phyloP scores from a whole-genome alignment of 2,113 vertebrate species.

The Grammomys surdaster region DNA sequence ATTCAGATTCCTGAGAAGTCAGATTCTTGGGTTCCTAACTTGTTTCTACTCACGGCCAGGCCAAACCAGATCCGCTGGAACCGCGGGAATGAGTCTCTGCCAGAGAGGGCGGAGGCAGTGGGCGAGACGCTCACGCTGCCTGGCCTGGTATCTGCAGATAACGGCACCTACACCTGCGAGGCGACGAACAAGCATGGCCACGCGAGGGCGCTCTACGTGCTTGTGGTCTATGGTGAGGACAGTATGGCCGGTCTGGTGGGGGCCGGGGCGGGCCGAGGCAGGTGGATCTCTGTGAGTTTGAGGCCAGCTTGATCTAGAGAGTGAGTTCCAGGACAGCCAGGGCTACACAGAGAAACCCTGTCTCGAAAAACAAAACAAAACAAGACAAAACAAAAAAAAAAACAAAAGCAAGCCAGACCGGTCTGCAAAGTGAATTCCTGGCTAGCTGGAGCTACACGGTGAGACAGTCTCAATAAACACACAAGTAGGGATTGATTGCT shows the following conservation, averaged over 20 bases:
- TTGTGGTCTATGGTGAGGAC: constrained; percentile 94
- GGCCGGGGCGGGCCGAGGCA: neutral
- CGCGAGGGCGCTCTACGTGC: constrained; percentile 93
- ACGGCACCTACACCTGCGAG: constrained; percentile 94
- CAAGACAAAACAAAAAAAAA: neutral
- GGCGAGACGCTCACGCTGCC: constrained; percentile 91
- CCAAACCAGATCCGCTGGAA: constrained; percentile 93
- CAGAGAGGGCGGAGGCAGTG: constrained; percentile 90
- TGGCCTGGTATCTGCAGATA: constrained; percentile 92
- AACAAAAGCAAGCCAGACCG: neutral
- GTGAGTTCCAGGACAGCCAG: too few species aligned
- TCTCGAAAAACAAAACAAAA: too few species aligned
- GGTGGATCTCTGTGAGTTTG: too few species aligned
- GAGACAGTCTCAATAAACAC: neutral
- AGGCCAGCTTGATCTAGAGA: too few species aligned
- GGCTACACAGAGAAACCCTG: too few species aligned
- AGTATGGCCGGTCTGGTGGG: neutral
- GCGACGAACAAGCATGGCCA: constrained; percentile 94
- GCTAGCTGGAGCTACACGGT: neutral
- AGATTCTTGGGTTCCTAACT: neutral
- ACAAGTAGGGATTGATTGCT: neutral
- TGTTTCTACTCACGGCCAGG: constrained; percentile 77
- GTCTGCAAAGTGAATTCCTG: neutral
- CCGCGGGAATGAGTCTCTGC: constrained; percentile 93
- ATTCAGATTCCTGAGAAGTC: constrained; percentile 15